Evolutionary conservation across 2,113 vertebrate genomes (phyloP).

Genomic region (Thryonomys swinderianus): DNA sequence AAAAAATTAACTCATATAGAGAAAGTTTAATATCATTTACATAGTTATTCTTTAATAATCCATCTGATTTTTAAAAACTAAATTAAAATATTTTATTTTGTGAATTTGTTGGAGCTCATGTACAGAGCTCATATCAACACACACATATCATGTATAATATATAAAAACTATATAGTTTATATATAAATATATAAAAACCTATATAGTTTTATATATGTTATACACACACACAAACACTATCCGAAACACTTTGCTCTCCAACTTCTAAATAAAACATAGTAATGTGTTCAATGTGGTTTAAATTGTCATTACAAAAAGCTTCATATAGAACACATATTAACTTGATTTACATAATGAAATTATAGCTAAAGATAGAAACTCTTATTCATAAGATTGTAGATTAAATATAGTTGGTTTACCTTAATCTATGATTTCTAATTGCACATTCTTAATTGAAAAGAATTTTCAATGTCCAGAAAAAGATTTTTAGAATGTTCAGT

Average conservation of each 20-base stretch:
- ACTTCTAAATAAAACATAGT: background rate
- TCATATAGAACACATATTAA: background rate
- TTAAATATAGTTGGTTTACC: background rate
- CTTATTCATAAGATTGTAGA: background rate
- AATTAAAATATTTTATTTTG: background rate
- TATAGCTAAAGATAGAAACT: background rate
- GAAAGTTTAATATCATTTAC: background rate
- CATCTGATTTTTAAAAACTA: background rate
- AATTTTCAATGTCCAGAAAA: background rate
- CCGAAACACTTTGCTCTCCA: background rate
- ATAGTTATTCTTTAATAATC: background rate
- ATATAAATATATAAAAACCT: too few species aligned
- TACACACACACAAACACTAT: background rate
- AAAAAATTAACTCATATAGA: too few species aligned
- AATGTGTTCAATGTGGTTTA: background rate
- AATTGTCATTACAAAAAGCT: background rate
- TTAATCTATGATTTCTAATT: background rate
- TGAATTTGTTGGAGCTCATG: background rate
- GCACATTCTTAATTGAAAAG: background rate
- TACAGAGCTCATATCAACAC: too few species aligned
- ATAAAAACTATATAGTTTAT: too few species aligned
- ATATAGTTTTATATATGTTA: background rate
- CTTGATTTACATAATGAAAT: background rate
- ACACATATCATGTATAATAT: too few species aligned
- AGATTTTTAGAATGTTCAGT: background rate